A percentile compares a stretch with the other conserved stretches of the same genome.
phyloP scores from a whole-genome alignment of 2,888 invertebrate species.

The Nemotelus pantherinus region DNA sequence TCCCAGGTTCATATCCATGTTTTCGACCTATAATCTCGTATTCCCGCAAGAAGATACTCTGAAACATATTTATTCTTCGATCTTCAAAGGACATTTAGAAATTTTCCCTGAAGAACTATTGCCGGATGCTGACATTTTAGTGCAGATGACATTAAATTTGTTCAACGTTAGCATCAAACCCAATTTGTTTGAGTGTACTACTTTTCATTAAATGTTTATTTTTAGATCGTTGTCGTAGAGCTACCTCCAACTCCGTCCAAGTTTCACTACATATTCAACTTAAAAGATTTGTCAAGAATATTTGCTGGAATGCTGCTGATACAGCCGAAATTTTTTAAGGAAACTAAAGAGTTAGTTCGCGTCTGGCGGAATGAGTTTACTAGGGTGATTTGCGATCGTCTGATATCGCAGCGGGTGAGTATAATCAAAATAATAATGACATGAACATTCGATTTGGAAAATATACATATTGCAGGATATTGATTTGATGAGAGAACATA shows the following conservation, averaged over 20 bases:
- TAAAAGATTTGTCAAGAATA: slow-evolving; percentile 88
- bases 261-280: slow-evolving; percentile 95
- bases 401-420: slow-evolving; percentile 73
- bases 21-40: slow-evolving; percentile 85
- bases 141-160: slow-evolving; percentile 81
- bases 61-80: slow-evolving; percentile 83
- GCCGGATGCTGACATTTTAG: slow-evolving; percentile 72
- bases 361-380: slow-evolving; percentile 93
- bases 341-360: slow-evolving; percentile 76
- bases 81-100: slow-evolving; percentile 80
- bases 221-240: slow-evolving; percentile 75
- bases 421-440: slow-evolving; percentile 51
- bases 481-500: slow-evolving; percentile 69
- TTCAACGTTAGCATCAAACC: slow-evolving; percentile 75
- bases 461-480: slow-evolving; percentile 68
- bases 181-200: slow-evolving; percentile 16
- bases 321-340: slow-evolving; percentile 75
- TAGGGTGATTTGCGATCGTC: slow-evolving; percentile 86
- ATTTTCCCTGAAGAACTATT: slow-evolving; percentile 75
- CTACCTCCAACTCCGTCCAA: slow-evolving; percentile 91
- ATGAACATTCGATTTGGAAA: neutral
- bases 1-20: slow-evolving; percentile 90
- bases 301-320: slow-evolving; percentile 84
- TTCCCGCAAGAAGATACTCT: slow-evolving; percentile 84
- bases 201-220: slow-evolving; percentile 28